Conservation (phyloP, 2,113 vertebrate species). For the Hemicordylus capensis region DNA sequence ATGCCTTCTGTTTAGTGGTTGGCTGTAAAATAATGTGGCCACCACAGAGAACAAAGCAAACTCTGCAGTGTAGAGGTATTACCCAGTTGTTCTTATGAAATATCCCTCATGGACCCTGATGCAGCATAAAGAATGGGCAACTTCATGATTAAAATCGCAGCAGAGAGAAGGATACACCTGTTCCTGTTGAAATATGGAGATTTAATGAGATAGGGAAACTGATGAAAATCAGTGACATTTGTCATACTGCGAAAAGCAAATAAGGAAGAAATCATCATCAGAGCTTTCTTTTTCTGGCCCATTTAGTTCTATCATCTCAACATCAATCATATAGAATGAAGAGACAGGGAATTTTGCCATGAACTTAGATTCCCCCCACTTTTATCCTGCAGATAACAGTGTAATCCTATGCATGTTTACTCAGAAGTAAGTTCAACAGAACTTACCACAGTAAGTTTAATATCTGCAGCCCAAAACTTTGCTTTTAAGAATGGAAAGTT, state of each 20-base stretch:
- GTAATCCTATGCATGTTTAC: too few species aligned
- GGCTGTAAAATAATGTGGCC: too few species aligned
- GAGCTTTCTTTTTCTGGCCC: neutral
- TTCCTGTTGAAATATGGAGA: neutral
- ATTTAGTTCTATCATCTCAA: constrained; percentile 5
- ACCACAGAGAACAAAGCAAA: too few species aligned
- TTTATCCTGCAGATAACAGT: neutral
- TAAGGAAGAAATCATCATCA: neutral
- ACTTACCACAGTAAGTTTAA: too few species aligned
- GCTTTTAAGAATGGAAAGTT: neutral
- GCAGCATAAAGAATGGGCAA: neutral
- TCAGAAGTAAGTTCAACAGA: too few species aligned
- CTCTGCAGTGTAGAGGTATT: too few species aligned
- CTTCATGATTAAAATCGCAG: constrained; percentile 11
- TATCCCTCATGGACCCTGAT: neutral
- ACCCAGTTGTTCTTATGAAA: neutral
- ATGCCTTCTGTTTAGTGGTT: too few species aligned
- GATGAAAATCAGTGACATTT: constrained; percentile 8
- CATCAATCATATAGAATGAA: neutral
- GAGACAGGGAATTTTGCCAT: neutral
- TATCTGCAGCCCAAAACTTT: neutral
- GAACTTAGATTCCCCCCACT: neutral
- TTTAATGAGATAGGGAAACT: neutral
- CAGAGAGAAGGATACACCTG: neutral
- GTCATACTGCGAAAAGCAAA: neutral